Percentiles rank a stretch among this genome's conserved stretches.
Evolutionary conservation across 2,113 vertebrate genomes (phyloP).

Genomic region (Seriola aureovittata): DNA sequence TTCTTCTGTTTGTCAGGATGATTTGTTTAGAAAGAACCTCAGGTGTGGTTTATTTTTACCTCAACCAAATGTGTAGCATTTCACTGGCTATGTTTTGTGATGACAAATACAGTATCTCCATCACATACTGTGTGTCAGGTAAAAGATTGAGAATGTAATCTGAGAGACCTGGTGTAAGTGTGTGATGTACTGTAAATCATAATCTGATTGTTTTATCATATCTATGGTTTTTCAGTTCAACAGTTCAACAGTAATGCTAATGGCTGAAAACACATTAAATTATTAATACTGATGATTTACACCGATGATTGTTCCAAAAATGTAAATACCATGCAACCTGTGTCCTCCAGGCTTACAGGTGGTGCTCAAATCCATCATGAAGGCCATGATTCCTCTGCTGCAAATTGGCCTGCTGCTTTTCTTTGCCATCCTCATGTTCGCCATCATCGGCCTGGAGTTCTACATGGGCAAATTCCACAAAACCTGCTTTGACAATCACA

Average conservation of each 20-base stretch:
- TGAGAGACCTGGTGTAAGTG: too few species aligned
- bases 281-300: too few species aligned
- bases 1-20: background rate
- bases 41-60: background rate
- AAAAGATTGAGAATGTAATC: too few species aligned
- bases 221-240: background rate
- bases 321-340: background rate
- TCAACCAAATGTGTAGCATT: background rate
- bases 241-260: too few species aligned
- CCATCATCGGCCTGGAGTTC: slow-evolving; percentile 97
- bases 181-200: background rate
- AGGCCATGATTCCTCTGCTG: slow-evolving; percentile 96
- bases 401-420: slow-evolving; percentile 96
- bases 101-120: background rate
- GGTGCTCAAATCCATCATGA: slow-evolving; percentile 97
- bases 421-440: slow-evolving; percentile 97
- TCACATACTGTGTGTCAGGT: background rate
- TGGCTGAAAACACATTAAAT: background rate
- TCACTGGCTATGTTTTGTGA: background rate
- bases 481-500: slow-evolving; percentile 92
- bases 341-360: slow-evolving; percentile 92
- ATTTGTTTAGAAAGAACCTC: background rate
- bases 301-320: background rate
- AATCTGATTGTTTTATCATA: background rate
- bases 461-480: slow-evolving; percentile 97